Conservation (phyloP, 2,797 vertebrate species). For the Chiroxiphia lanceolata region DNA sequence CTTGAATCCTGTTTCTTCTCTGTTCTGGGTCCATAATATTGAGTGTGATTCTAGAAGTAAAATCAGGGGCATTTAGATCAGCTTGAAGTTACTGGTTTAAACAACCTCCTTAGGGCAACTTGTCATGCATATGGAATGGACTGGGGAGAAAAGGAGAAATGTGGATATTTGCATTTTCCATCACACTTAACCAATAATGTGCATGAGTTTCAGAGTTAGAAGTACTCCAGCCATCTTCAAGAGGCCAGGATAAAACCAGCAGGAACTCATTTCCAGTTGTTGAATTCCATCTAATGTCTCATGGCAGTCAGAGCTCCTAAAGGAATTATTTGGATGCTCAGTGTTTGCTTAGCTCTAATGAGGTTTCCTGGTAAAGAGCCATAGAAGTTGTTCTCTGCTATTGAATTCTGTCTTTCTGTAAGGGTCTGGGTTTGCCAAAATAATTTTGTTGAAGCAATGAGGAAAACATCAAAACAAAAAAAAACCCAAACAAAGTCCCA, state of each 20-base stretch:
- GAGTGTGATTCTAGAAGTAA: not conserved
- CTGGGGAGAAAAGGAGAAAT: not conserved
- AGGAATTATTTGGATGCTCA: not conserved
- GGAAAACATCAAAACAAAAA: not conserved
- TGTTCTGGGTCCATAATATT: not conserved
- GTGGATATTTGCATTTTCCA: not conserved
- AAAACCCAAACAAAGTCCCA: not conserved
- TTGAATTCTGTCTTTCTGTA: not conserved
- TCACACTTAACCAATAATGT: not conserved
- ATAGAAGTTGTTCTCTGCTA: not conserved
- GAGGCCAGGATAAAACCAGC: not conserved
- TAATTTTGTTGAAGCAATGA: not conserved
- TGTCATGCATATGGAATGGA: not conserved
- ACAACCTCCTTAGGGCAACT: not conserved
- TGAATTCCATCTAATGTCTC: not conserved
- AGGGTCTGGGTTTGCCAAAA: not conserved
- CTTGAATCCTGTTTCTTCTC: not conserved
- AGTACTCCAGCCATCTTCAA: not conserved
- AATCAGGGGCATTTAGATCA: not conserved
- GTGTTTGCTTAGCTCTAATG: not conserved
- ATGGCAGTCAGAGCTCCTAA: not conserved
- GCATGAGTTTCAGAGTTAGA: not conserved
- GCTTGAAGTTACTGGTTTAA: not conserved
- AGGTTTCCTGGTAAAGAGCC: not conserved
- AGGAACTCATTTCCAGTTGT: not conserved